phyloP scores from a whole-genome alignment of 2,113 vertebrate species.

The Pituophis catenifer region DNA sequence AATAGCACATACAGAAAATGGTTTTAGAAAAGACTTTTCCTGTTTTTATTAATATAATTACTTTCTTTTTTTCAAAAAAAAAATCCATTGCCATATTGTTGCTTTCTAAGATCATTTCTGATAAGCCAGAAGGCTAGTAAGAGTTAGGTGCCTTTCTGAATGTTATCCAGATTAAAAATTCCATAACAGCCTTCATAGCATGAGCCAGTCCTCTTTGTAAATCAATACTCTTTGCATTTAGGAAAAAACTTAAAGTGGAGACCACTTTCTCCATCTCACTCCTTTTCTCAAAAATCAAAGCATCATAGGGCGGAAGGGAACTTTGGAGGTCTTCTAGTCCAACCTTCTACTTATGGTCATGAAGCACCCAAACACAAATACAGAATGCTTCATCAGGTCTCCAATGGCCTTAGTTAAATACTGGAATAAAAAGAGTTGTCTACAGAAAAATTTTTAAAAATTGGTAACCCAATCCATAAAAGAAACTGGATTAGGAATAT shows the following conservation, averaged over 20 bases:
- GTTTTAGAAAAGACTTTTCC: background rate
- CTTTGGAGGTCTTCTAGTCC: background rate
- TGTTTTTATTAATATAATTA: background rate
- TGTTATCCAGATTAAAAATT: background rate
- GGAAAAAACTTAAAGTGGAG: background rate
- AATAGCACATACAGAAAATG: background rate
- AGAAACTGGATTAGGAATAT: background rate
- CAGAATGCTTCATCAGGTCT: background rate
- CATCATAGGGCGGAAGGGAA: background rate
- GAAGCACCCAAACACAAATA: background rate
- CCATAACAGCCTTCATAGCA: background rate
- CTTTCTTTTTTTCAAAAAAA: background rate
- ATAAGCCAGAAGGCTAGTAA: background rate
- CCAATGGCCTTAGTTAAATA: constrained; percentile 2
- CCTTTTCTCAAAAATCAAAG: background rate
- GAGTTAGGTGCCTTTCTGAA: background rate
- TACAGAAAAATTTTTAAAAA: background rate
- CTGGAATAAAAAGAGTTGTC: background rate
- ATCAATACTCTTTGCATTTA: background rate
- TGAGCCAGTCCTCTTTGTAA: background rate
- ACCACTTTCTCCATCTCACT: background rate
- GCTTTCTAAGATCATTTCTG: background rate
- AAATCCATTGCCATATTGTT: background rate
- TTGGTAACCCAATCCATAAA: background rate
- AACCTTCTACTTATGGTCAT: background rate